phyloP scores from a whole-genome alignment of 2,113 vertebrate genomes.

The Bubo bubo region DNA sequence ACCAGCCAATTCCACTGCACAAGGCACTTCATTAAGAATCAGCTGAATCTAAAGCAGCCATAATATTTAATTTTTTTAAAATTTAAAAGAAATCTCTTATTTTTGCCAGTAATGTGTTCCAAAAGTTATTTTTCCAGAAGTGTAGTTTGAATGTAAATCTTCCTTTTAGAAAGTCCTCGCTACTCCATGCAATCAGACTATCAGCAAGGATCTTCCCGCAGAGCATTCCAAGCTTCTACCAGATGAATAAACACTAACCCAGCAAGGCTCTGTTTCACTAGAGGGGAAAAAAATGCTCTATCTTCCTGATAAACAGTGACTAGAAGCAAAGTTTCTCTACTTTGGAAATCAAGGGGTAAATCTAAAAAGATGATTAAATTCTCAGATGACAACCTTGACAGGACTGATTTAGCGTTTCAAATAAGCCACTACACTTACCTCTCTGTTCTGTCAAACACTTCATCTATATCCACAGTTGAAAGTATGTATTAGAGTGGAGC shows the following conservation, averaged over 20 bases:
- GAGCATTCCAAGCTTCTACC: background rate
- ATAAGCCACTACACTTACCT: background rate
- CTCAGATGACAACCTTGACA: background rate
- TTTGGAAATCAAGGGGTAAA: background rate
- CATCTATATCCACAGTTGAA: background rate
- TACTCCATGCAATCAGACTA: background rate
- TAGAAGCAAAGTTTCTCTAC: background rate
- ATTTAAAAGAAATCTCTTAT: rapidly evolving
- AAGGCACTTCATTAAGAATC: background rate
- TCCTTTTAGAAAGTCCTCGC: background rate
- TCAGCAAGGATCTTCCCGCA: background rate
- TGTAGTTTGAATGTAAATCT: background rate
- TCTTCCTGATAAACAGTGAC: background rate
- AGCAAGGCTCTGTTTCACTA: background rate
- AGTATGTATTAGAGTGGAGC: background rate
- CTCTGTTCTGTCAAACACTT: background rate
- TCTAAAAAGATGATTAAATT: background rate
- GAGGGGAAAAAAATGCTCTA: background rate
- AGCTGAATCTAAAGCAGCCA: background rate
- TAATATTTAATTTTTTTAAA: background rate
- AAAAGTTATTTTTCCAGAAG: background rate
- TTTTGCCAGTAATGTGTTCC: background rate
- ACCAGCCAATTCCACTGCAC: background rate
- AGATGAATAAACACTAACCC: background rate
- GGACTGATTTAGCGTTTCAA: background rate